These are phyloP conservation scores for western clawed frog (Xenopus tropicalis) DNA, from an alignment of 2,113 vertebrate genomes.

Conservation along the genomic window UCB_Xtro_10.0 CM004448.2:153640001-153640500, in stretches of 20 bases:
- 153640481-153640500: neutral
- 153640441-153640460: slow-evolving; percentile 74
- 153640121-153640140: slow-evolving; percentile 51
- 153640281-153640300: slow-evolving; percentile 57
- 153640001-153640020: slow-evolving; percentile 68
- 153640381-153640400: too few relatives aligned
- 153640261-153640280: too few relatives aligned
- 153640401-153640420: slow-evolving; percentile 50
- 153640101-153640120: slow-evolving; percentile 63
- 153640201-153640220: slow-evolving; percentile 52
- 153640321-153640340: too few relatives aligned
- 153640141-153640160: neutral
- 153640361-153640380: neutral
- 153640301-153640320: neutral
- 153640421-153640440: neutral
- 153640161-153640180: slow-evolving; percentile 72
- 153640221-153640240: slow-evolving; percentile 60
- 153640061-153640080: slow-evolving; percentile 67
- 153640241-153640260: neutral
- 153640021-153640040: neutral
- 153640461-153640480: slow-evolving; percentile 43
- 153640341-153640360: slow-evolving; percentile 53
- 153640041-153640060: too few relatives aligned
- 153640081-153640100: neutral
- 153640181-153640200: neutral